Conservation (phyloP, 1,140 invertebrate genomes). For the Camponotus pennsylvanicus region DNA sequence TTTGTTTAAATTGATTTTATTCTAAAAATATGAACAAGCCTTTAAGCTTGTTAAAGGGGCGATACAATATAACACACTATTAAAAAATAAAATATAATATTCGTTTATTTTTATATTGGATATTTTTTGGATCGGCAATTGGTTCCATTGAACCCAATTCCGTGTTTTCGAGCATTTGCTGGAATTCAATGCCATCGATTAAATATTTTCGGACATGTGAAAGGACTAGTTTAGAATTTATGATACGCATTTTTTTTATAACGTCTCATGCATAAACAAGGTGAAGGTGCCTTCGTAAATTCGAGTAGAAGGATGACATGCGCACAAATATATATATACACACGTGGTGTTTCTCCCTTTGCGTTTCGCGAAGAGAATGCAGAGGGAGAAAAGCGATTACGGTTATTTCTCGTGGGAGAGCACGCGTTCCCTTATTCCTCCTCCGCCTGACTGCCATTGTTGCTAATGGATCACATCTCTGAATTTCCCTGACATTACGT, state of each 20-base stretch:
- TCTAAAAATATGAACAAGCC: neutral
- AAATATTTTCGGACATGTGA: neutral
- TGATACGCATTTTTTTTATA: constrained; percentile 9
- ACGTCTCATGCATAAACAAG: constrained; percentile 6
- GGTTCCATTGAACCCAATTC: neutral
- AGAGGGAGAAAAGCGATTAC: constrained; percentile 76
- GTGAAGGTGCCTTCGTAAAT: constrained; percentile 14
- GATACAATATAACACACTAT: neutral
- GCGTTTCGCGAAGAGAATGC: constrained; percentile 31
- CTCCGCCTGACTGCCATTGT: constrained; percentile 67
- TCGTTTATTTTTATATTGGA: neutral
- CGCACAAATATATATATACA: neutral
- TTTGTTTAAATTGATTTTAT: neutral
- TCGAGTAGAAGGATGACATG: constrained; percentile 2
- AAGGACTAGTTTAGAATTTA: neutral
- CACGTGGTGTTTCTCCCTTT: neutral
- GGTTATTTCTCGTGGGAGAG: constrained; percentile 80
- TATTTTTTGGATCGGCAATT: neutral
- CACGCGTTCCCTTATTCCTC: constrained; percentile 56
- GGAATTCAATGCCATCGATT: neutral
- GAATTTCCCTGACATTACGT: constrained; percentile 80
- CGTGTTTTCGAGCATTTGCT: neutral
- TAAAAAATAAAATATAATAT: neutral
- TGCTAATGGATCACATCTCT: constrained; percentile 81
- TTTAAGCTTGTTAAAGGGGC: neutral